phyloP scores from a whole-genome alignment of 2,888 invertebrate genomes.

The Pristionchus maxplancki region DNA sequence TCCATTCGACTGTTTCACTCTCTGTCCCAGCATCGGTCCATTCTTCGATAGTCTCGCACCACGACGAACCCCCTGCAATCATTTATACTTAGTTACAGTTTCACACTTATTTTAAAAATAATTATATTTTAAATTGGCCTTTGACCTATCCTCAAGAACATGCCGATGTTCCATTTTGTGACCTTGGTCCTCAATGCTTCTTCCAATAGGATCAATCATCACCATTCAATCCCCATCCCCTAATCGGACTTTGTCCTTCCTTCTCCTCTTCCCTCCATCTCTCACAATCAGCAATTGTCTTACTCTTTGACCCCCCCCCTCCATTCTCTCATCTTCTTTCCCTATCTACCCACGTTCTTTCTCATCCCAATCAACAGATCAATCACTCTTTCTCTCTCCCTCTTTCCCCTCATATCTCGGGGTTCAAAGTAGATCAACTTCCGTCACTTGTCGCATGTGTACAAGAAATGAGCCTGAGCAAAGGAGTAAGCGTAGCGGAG shows the following conservation, averaged over 20 bases:
- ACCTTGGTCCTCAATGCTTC: background rate
- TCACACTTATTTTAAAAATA: background rate
- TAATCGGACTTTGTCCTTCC: slow-evolving; percentile 13
- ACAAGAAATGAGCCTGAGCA: background rate
- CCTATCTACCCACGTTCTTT: slow-evolving; percentile 11
- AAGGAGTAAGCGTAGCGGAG: background rate
- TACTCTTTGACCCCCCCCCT: background rate
- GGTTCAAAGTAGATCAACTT: slow-evolving; percentile 10
- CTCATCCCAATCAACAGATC: slow-evolving; percentile 22
- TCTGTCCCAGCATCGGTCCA: slow-evolving; percentile 74
- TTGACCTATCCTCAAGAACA: background rate
- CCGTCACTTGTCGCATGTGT: slow-evolving; percentile 33
- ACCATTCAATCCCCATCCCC: background rate
- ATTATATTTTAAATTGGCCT: background rate
- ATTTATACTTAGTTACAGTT: background rate
- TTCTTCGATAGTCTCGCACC: slow-evolving; percentile 93
- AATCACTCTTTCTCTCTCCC: background rate
- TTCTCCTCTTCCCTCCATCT: background rate
- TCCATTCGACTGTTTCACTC: slow-evolving; percentile 67
- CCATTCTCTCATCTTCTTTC: slow-evolving; percentile 19
- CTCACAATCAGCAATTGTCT: background rate
- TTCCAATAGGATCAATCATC: background rate
- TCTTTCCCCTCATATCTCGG: background rate
- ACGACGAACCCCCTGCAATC: slow-evolving; percentile 83
- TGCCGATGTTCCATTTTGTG: background rate